Evolutionary conservation across 2,888 invertebrate species (phyloP), one percentile per base, ranked within the genome.

Genomic region (Chloroclystis v-ata): DNA sequence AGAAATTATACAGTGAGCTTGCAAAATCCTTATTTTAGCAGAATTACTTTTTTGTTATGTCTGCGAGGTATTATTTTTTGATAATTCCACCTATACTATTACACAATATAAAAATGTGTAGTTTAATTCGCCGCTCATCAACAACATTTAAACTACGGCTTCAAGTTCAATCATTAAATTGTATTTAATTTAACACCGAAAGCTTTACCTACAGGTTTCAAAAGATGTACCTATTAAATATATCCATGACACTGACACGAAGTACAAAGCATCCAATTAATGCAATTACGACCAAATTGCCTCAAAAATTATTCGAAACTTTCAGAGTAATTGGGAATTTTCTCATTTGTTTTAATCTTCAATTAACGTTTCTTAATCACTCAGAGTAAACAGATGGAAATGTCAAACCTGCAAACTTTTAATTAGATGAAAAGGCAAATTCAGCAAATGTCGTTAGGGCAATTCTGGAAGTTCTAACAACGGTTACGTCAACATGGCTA

Each of bases 381-480:
- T 33, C 11, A 24, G 47, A 54, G 50, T 54, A 51, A 49, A 49
- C 57, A 47, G 49, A 54, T 51, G 43, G 49, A 52, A 47, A 43
- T 47, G 51, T 51, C 43, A 45, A 52, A 47, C 42, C 47, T 39
- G 57, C 51, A 65, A 83, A 83, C 72, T 83, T 82, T 82, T 81
- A 82, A 83, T 82, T 81, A 79, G 78, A 72, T 70, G 64, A 69
- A 69, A 20, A 72, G 70, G 69, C 64, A 70, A 73, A 67, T 73
- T 64, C 63, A 63, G 64, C 69, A 5, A 63, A 75, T 35, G 48
- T 69, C 75, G 72, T 67, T 74, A 69, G 59, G 67, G 57, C 59
- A 76, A 73, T 77, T 82, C 81, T 73, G 71, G 69, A 76, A 82
- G 74, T 82, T 80, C 70, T 69, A 75, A 76, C 79, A 72, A 78